Evolutionary conservation across 2,113 vertebrate genomes (phyloP).

Genomic region (cattle (Bos taurus)): ARS-UCD2.0 NC_037334.1:92342501-92343000

Average conservation of each 20-base stretch:
- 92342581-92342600: slow-evolving; percentile 84
- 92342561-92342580: slow-evolving; percentile 80
- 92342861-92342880: slow-evolving; percentile 79
- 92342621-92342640: slow-evolving; percentile 97
- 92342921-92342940: slow-evolving; percentile 71
- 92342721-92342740: slow-evolving; percentile 96
- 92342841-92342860: slow-evolving; percentile 87
- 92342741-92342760: slow-evolving; percentile 93
- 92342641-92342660: slow-evolving; percentile 89
- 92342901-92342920: slow-evolving; percentile 76
- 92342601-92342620: slow-evolving; percentile 90
- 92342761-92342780: slow-evolving; percentile 90
- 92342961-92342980: slow-evolving; percentile 54
- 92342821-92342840: slow-evolving; percentile 90
- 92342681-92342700: slow-evolving; percentile 87
- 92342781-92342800: slow-evolving; percentile 93
- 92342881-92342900: slow-evolving; percentile 77
- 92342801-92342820: slow-evolving; percentile 88
- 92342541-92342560: background rate
- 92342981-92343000: slow-evolving; percentile 49
- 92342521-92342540: slow-evolving; percentile 67
- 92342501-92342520: slow-evolving; percentile 83
- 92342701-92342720: slow-evolving; percentile 91
- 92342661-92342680: slow-evolving; percentile 96
- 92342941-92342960: slow-evolving; percentile 74